Percentiles rank a stretch among this genome's conserved stretches.
phyloP scores from a whole-genome alignment of 2,797 vertebrate genomes.

The Gymnocypris eckloni region DNA sequence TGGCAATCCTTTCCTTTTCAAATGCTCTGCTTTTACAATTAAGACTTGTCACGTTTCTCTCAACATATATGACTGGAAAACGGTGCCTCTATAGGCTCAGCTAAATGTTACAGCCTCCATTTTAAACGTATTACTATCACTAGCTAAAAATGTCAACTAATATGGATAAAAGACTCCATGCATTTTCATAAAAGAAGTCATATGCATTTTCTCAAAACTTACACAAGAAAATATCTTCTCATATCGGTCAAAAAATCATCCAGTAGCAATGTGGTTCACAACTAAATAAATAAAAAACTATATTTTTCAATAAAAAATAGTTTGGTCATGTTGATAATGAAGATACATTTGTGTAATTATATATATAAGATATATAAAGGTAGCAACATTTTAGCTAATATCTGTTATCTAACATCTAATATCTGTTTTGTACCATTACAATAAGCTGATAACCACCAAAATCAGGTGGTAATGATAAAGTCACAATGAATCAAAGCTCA shows the following conservation, averaged over 20 bases:
- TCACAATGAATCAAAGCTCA: neutral
- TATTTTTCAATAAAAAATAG: no score
- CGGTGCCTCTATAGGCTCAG: neutral
- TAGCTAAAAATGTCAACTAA: neutral
- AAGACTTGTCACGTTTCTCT: neutral
- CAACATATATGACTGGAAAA: neutral
- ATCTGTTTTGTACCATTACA: neutral
- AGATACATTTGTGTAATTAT: no score
- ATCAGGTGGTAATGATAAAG: neutral
- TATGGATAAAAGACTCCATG: neutral
- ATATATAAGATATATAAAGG: no score
- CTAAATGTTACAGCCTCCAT: neutral
- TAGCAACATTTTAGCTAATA: no score
- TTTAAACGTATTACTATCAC: neutral
- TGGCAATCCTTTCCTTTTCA: conserved; percentile 30
- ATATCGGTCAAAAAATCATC: neutral
- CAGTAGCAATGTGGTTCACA: neutral
- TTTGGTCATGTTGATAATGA: neutral
- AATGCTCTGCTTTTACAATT: conserved; percentile 7
- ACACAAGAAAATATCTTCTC: neutral
- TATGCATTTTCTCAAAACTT: neutral
- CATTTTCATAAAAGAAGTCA: neutral
- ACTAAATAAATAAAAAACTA: no score
- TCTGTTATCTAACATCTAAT: neutral
- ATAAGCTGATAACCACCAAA: neutral